These are phyloP conservation scores for Gadopsis bispinosus DNA, from an alignment of 2,797 vertebrate species.

Conservation along the genomic window DNA sequence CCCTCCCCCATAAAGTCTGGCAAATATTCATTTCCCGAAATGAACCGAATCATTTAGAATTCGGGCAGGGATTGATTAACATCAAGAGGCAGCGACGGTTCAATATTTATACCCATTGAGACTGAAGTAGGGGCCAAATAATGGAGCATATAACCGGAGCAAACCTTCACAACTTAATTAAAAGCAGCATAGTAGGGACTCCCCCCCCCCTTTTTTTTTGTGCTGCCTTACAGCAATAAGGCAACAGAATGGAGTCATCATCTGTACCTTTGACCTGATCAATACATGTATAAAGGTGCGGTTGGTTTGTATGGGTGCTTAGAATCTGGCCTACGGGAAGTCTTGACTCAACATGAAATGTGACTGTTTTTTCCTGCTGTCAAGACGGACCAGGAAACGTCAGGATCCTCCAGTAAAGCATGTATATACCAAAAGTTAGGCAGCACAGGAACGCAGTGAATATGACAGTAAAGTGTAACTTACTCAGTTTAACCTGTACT, in stretches of 20 bases:
- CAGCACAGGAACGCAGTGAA: background rate
- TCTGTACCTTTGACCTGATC: slow-evolving; percentile 85
- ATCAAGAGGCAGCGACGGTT: slow-evolving; percentile 82
- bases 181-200: slow-evolving; percentile 85
- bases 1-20: slow-evolving; percentile 56
- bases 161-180: slow-evolving; percentile 89
- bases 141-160: slow-evolving; percentile 85
- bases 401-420: slow-evolving; percentile 1
- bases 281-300: slow-evolving; percentile 85
- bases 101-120: slow-evolving; percentile 88
- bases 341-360: slow-evolving; percentile 24
- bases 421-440: background rate
- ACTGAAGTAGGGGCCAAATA: slow-evolving; percentile 85
- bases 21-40: slow-evolving; percentile 89
- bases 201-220: slow-evolving; percentile 49
- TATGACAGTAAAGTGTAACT: background rate
- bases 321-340: slow-evolving; percentile 4
- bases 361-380: slow-evolving; percentile 11
- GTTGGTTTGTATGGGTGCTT: slow-evolving; percentile 23
- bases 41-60: slow-evolving; percentile 88
- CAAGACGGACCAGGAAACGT: slow-evolving; percentile 10
- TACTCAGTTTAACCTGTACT: background rate
- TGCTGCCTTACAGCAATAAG: slow-evolving; percentile 69
- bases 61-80: slow-evolving; percentile 88
- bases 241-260: slow-evolving; percentile 84